phyloP scores from a whole-genome alignment of 92 coral and sea anemone species.

The Phenganax stokvisi region DNA sequence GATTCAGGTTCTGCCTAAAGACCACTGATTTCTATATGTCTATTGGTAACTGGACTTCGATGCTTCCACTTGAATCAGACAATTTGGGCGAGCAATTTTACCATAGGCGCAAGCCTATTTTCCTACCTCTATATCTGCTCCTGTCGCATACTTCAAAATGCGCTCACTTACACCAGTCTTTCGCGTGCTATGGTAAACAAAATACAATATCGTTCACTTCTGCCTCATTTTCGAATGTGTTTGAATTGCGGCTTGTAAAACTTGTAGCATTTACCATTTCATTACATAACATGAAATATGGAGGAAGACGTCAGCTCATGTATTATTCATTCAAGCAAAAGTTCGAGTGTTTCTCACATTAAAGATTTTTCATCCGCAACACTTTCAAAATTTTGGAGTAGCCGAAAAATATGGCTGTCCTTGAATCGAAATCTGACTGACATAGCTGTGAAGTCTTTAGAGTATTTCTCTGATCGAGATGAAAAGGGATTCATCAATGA shows the following conservation, averaged over 20 bases:
- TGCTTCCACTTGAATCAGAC: too few relatives aligned
- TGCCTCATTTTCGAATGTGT: background rate
- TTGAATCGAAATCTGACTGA: background rate
- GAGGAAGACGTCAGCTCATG: background rate
- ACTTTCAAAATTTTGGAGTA: too few relatives aligned
- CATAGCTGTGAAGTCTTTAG: background rate
- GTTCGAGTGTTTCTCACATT: background rate
- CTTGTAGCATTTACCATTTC: too few relatives aligned
- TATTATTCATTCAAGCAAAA: background rate
- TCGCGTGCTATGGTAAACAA: too few relatives aligned
- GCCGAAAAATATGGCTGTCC: background rate
- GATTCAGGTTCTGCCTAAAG: too few relatives aligned
- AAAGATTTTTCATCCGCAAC: background rate
- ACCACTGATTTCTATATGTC: too few relatives aligned
- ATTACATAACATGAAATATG: background rate
- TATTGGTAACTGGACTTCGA: too few relatives aligned
- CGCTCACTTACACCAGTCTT: too few relatives aligned
- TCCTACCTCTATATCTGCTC: too few relatives aligned
- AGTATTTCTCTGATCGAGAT: constrained; percentile 6
- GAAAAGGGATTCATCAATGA: constrained; percentile 4
- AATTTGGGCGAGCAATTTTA: too few relatives aligned
- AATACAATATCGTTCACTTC: background rate
- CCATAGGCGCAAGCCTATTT: too few relatives aligned
- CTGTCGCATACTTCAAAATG: too few relatives aligned
- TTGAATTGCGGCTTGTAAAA: background rate